These are phyloP conservation scores for Aphelocoma californica DNA, from an alignment of 2,797 vertebrate species.

Conservation along the genomic window DNA sequence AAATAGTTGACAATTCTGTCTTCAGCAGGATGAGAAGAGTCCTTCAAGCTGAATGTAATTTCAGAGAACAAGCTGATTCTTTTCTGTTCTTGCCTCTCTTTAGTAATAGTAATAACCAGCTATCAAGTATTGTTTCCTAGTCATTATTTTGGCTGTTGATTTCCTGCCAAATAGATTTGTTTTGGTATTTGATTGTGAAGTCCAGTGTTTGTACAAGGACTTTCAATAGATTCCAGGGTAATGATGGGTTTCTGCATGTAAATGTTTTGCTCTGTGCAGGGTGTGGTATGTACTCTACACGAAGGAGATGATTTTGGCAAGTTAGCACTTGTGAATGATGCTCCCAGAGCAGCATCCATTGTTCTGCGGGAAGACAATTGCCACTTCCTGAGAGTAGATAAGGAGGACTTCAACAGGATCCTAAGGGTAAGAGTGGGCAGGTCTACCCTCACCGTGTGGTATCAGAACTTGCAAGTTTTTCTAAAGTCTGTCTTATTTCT, in stretches of 20 bases:
- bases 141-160: conserved; percentile 62
- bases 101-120: conserved; percentile 58
- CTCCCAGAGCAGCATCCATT: conserved; percentile 95
- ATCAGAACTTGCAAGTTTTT: neutral
- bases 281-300: conserved; percentile 95
- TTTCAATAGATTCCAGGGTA: conserved; percentile 50
- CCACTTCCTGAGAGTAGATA: conserved; percentile 97
- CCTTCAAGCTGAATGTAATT: conserved; percentile 37
- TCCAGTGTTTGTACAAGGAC: conserved; percentile 52
- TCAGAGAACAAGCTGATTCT: conserved; percentile 51
- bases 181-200: conserved; percentile 60
- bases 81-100: conserved; percentile 56
- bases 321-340: conserved; percentile 95
- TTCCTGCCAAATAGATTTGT: conserved; percentile 67
- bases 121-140: conserved; percentile 63
- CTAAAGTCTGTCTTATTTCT: neutral
- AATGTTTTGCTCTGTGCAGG: conserved; percentile 77
- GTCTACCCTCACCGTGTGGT: fast-evolving
- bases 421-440: conserved; percentile 83
- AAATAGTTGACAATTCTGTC: neutral
- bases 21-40: conserved; percentile 21
- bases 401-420: conserved; percentile 98
- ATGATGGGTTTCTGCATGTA: conserved; percentile 54
- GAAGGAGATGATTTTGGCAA: conserved; percentile 99
- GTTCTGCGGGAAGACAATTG: conserved; percentile 96